These are phyloP conservation scores for Microctonus aethiopoides DNA, from an alignment of 2,888 invertebrate species.

Conservation along the genomic window DNA sequence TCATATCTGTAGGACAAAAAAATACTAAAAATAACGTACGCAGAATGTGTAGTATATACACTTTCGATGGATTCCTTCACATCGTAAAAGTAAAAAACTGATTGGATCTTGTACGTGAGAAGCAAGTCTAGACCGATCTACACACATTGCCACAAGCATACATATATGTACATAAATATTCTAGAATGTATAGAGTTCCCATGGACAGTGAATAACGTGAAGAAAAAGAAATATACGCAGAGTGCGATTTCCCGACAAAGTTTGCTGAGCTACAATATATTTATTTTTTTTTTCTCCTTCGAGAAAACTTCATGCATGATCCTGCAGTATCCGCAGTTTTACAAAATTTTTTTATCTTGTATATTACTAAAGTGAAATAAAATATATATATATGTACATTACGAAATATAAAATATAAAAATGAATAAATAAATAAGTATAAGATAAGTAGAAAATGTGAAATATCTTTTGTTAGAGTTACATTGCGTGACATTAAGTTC, in stretches of 20 bases:
- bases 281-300: slow-evolving; percentile 33
- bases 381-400: background rate
- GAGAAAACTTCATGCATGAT: background rate
- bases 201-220: slow-evolving; percentile 6
- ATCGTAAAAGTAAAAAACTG: slow-evolving; percentile 46
- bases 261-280: slow-evolving; percentile 19
- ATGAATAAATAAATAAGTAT: background rate
- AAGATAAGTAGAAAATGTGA: slow-evolving; percentile 1
- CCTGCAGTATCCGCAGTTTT: background rate
- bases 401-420: slow-evolving; percentile 14
- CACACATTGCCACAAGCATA: slow-evolving; percentile 3
- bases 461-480: background rate
- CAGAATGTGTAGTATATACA: background rate
- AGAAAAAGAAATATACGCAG: slow-evolving; percentile 10
- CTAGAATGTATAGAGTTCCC: background rate
- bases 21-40: background rate
- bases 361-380: background rate
- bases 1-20: background rate
- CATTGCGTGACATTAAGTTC: slow-evolving; percentile 15
- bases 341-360: background rate
- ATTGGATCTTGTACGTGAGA: slow-evolving; percentile 50
- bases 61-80: slow-evolving; percentile 5
- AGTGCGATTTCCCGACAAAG: slow-evolving; percentile 8
- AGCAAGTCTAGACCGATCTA: slow-evolving; percentile 17
- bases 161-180: background rate